These are phyloP conservation scores for Listrodromus nycthemerus DNA, from an alignment of 2,888 invertebrate genomes.

Conservation along the genomic window DNA sequence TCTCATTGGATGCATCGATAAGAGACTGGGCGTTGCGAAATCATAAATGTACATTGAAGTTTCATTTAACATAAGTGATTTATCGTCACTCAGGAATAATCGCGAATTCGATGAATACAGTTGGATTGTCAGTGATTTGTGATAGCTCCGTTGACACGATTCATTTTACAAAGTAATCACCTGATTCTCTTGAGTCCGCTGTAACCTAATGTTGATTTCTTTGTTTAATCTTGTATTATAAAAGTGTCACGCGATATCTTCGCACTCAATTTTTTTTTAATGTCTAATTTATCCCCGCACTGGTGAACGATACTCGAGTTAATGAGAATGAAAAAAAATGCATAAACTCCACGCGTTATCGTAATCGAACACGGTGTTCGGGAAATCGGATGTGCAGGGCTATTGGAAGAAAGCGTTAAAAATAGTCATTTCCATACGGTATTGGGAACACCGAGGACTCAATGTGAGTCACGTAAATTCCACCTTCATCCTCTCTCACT, in stretches of 20 bases:
- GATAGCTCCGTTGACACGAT: neutral
- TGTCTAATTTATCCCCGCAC: neutral
- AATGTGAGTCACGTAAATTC: slow-evolving; percentile 76
- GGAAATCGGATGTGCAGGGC: slow-evolving; percentile 39
- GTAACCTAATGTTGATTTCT: neutral
- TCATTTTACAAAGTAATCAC: neutral
- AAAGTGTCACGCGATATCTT: slow-evolving; percentile 10
- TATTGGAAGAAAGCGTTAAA: slow-evolving; percentile 23
- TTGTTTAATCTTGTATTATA: neutral
- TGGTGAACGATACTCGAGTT: neutral
- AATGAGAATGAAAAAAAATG: slow-evolving; percentile 17
- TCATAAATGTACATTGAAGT: slow-evolving; percentile 20
- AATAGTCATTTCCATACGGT: slow-evolving; percentile 7
- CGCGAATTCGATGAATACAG: neutral
- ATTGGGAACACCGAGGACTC: slow-evolving; percentile 68
- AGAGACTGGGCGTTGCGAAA: slow-evolving; percentile 10
- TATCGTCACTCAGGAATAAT: slow-evolving; percentile 19
- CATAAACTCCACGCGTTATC: slow-evolving; percentile 1
- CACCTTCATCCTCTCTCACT: slow-evolving; percentile 30
- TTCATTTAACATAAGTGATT: slow-evolving; percentile 46
- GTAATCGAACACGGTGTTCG: slow-evolving; percentile 44
- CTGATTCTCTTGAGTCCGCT: neutral
- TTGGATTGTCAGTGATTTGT: neutral
- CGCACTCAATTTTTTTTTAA: too few species aligned
- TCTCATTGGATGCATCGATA: neutral